Conservation (phyloP, 23 tunicate species). For the Trididemnum clinides region DNA sequence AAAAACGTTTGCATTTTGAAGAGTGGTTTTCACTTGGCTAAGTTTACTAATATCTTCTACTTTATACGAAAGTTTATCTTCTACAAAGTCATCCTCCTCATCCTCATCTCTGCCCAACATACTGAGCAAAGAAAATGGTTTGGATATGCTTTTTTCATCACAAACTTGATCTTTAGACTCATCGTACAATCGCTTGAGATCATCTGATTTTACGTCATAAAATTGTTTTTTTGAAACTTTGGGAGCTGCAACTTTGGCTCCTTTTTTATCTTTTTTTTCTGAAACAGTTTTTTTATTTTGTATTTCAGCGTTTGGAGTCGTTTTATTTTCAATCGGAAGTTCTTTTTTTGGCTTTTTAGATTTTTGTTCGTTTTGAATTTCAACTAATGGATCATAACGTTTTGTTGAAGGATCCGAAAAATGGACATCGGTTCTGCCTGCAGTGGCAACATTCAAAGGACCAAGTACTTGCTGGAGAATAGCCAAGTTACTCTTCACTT, state of each 20-base stretch:
- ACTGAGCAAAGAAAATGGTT: constrained; percentile 9
- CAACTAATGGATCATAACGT: constrained; percentile 49
- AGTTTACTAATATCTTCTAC: not conserved
- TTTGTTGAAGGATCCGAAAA: constrained; percentile 40
- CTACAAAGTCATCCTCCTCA: not conserved
- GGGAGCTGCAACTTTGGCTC: not conserved
- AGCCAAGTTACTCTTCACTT: constrained; percentile 34
- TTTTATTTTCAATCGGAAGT: not conserved
- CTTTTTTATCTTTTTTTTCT: not conserved
- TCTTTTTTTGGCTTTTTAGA: not conserved
- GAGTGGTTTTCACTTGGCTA: not conserved
- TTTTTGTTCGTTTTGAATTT: constrained; percentile 1
- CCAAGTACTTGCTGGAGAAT: constrained; percentile 60
- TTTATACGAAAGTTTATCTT: not conserved
- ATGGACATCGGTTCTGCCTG: not conserved
- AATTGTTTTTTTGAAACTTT: constrained; percentile 13
- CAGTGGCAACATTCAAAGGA: not conserved
- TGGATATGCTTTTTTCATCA: not conserved
- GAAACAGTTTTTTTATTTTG: not conserved
- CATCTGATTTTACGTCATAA: not conserved
- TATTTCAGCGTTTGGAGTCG: not conserved
- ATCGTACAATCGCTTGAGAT: not conserved
- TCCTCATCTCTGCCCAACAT: constrained; percentile 15
- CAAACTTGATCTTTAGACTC: not conserved
- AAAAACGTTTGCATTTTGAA: not conserved